Evolutionary conservation across 2,113 vertebrate genomes (phyloP).

Genomic region (Aspiorhynchus laticeps): DNA sequence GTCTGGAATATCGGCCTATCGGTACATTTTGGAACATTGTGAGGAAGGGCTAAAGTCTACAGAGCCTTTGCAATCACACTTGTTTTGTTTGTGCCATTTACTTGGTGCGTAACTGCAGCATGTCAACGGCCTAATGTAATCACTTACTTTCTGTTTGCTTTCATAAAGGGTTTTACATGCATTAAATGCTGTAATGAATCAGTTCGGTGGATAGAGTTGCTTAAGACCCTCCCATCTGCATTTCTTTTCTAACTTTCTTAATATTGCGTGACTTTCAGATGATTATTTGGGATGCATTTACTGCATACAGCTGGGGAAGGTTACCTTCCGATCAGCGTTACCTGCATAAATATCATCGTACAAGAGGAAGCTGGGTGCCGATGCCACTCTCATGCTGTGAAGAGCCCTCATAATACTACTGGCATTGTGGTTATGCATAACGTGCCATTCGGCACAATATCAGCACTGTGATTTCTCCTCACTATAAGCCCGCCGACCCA

Average conservation of each 20-base stretch:
- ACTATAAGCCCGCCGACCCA: conserved; percentile 60
- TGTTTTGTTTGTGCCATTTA: conserved; percentile 39
- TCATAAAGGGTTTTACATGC: conserved; percentile 46
- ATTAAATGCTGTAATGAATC: conserved; percentile 39
- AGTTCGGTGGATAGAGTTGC: neutral
- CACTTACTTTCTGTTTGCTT: conserved; percentile 40
- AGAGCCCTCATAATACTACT: conserved; percentile 67
- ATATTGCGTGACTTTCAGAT: neutral
- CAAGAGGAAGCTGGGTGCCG: neutral
- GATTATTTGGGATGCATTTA: neutral
- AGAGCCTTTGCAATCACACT: conserved; percentile 23
- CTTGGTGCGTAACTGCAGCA: conserved; percentile 34
- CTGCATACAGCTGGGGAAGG: neutral
- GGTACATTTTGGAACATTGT: conserved; percentile 19
- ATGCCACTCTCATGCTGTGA: conserved; percentile 64
- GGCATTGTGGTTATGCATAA: conserved; percentile 68
- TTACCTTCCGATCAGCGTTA: neutral
- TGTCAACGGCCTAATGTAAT: conserved; percentile 42
- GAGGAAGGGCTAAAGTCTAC: conserved; percentile 32
- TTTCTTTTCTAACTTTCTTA: conserved; percentile 1
- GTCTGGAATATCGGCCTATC: conserved; percentile 31
- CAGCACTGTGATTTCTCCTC: conserved; percentile 71
- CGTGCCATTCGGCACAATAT: conserved; percentile 67
- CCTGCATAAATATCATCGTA: neutral
- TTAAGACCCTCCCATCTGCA: conserved; percentile 15